phyloP scores from a whole-genome alignment of 2,797 vertebrate species.

The Eutrigla gurnardus region DNA sequence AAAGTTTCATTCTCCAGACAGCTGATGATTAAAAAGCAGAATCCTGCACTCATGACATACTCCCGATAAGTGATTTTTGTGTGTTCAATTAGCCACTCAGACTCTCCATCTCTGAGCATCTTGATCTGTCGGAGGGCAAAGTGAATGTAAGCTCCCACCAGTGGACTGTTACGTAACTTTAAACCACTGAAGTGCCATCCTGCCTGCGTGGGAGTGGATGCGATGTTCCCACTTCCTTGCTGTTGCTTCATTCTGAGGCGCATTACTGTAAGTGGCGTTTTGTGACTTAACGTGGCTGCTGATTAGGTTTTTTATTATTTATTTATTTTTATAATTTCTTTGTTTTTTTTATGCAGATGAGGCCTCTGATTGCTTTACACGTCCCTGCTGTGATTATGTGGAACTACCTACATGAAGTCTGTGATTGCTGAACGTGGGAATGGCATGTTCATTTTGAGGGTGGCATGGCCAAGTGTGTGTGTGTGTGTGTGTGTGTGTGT shows the following conservation, averaged over 20 bases:
- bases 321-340: not conserved
- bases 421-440: constrained; percentile 36
- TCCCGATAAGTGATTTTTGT: too few relatives aligned
- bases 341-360: constrained; percentile 28
- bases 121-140: constrained; percentile 58
- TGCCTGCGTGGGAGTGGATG: constrained; percentile 77
- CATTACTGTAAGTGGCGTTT: constrained; percentile 61
- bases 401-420: constrained; percentile 54
- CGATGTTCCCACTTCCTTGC: constrained; percentile 78
- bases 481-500: constrained; percentile 28
- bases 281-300: constrained; percentile 52
- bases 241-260: constrained; percentile 70
- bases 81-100: constrained; percentile 61
- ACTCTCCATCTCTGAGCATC: constrained; percentile 30
- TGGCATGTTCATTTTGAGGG: constrained; percentile 51
- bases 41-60: not conserved
- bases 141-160: constrained; percentile 71
- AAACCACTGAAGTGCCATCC: constrained; percentile 74
- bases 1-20: not conserved
- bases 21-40: not conserved
- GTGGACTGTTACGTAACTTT: constrained; percentile 76
- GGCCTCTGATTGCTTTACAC: constrained; percentile 20
- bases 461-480: constrained; percentile 56
- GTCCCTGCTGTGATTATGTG: constrained; percentile 34
- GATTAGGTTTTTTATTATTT: constrained; percentile 2